phyloP scores from a whole-genome alignment of 92 coral and sea anemone species.

The Epizoanthus scotinus region DNA sequence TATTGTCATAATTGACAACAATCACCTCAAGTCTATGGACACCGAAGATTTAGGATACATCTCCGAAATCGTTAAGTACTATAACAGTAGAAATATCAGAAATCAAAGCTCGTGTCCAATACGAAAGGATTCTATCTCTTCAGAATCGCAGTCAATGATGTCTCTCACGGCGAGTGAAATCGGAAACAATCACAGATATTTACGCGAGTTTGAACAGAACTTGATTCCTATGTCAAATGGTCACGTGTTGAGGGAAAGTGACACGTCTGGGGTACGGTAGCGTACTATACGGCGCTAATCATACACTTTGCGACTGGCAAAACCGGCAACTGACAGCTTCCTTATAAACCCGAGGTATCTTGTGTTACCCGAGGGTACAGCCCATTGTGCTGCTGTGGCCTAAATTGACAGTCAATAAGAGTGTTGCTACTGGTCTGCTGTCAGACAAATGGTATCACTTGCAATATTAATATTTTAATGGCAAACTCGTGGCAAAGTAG shows the following conservation, averaged over 20 bases:
- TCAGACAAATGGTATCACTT: too few relatives aligned
- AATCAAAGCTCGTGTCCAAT: constrained; percentile 72
- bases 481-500: too few relatives aligned
- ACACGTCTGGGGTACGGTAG: constrained; percentile 4
- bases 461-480: too few relatives aligned
- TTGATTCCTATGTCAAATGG: constrained; percentile 5
- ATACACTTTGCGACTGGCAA: too few relatives aligned
- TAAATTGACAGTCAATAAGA: too few relatives aligned
- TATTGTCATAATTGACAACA: constrained; percentile 80
- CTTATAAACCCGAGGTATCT: too few relatives aligned
- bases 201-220: constrained; percentile 14
- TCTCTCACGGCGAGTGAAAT: constrained; percentile 73
- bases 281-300: too few relatives aligned
- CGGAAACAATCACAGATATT: constrained; percentile 40
- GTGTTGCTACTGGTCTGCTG: too few relatives aligned
- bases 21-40: constrained; percentile 68
- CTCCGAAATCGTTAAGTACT: constrained; percentile 83
- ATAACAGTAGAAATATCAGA: constrained; percentile 73
- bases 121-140: constrained; percentile 65
- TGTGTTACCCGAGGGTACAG: too few relatives aligned
- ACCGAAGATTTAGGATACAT: constrained; percentile 88
- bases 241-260: constrained; percentile 19
- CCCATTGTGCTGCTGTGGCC: too few relatives aligned
- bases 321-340: too few relatives aligned
- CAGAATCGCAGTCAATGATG: constrained; percentile 74